Percentiles rank a stretch among this genome's conserved stretches.
These are phyloP conservation scores for Acrocephalus arundinaceus DNA, from an alignment of 2,113 vertebrate species.

Conservation along the genomic window DNA sequence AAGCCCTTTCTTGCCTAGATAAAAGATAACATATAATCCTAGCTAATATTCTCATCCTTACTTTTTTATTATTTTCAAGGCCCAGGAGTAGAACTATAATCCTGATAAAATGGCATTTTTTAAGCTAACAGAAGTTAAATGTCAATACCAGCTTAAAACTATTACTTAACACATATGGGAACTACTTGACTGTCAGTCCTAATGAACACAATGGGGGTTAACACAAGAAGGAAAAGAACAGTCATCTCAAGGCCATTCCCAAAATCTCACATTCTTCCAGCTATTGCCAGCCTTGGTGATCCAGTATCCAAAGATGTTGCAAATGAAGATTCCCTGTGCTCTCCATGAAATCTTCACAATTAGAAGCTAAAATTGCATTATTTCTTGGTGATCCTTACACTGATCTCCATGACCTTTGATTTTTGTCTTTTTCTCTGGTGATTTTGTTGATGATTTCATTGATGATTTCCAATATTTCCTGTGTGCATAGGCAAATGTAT, in stretches of 20 bases:
- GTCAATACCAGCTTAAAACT: constrained; percentile 24
- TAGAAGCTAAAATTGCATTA: not conserved
- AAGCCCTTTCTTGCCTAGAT: not conserved
- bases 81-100: constrained; percentile 22
- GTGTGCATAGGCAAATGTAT: not conserved
- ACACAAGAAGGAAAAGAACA: not conserved
- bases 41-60: constrained; percentile 14
- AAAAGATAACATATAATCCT: constrained; percentile 28
- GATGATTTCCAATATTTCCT: not conserved
- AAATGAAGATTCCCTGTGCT: not conserved
- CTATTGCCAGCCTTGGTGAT: not conserved
- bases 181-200: not conserved
- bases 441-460: not conserved
- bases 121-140: constrained; percentile 38
- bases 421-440: not conserved
- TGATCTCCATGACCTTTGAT: not conserved
- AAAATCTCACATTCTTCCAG: not conserved
- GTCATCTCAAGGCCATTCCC: not conserved
- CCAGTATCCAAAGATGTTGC: not conserved
- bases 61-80: constrained; percentile 19
- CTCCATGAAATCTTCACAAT: not conserved
- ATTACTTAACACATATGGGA: constrained; percentile 29
- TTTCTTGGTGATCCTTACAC: not conserved
- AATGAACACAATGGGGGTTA: not conserved
- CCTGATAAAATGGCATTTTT: constrained; percentile 33